Base-by-base conservation (phyloP, 2,888 invertebrate species). In the Parnassius mnemosyne region DNA sequence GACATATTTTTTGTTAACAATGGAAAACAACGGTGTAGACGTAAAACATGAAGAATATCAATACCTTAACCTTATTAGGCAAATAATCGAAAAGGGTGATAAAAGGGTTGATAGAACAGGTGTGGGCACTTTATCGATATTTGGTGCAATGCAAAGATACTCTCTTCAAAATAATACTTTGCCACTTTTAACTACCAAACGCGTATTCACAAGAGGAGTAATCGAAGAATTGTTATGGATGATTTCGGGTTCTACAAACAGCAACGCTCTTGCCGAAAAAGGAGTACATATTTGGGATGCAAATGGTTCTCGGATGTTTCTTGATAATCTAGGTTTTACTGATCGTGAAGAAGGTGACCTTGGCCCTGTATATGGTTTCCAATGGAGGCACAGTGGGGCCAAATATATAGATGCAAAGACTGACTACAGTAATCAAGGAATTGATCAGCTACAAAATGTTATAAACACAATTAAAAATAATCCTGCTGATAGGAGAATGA, bases 371-470 rank as follows among this genome's bases (percentile, higher is more conserved):
- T 99, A 99, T 90, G 99, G 99, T 0, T 99, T 99, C 79, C 99
- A 99, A 81, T 99, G 99, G 99, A 94, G 99, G 63, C 98, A 99
- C 81, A 98, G 95, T 89, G 99, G 99, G 16, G 98, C 99, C 0
- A 89, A 96, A 73, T 99, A 99, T 83, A 87, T 93, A 55, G 94
- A 95, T 71, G 96, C 96, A 92, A 92, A 95, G 69, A 93, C 95
- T 20, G 95, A 98, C 84, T 99, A 99, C 78, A 92, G 89, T 2
- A 95, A 94, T 62, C 84, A 94, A 87, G 99, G 99, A n/a, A 92
- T 98, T 47, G 99, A 99, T 85, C 99, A 99, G 83, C 86, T 99
- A 42, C 89, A 93, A 67, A 92, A 94, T 69, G 92, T 98, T 12
- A 97, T 99, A 67, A 79, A 96, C 3, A 95, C 94, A 41, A 94